These are phyloP conservation scores for Argyrosomus japonicus DNA, from an alignment of 2,113 vertebrate genomes.

Conservation along the genomic window DNA sequence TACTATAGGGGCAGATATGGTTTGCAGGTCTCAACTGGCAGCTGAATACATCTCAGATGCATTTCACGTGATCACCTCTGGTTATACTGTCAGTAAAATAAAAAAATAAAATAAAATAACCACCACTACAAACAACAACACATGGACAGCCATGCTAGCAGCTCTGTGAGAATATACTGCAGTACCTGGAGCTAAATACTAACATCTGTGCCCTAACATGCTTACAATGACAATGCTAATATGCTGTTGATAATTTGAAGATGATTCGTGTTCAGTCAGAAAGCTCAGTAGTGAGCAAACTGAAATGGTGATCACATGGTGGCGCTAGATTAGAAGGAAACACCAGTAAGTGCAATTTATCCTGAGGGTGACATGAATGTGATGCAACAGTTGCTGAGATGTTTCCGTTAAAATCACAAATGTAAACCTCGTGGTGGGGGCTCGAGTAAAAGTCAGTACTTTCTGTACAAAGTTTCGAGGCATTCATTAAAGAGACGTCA, in stretches of 20 bases:
- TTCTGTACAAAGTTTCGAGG: not conserved
- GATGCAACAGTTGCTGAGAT: not conserved
- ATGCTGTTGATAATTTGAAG: not conserved
- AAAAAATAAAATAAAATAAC: too few species aligned
- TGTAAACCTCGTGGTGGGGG: too few species aligned
- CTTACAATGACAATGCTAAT: not conserved
- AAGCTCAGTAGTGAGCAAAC: not conserved
- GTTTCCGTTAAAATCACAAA: not conserved
- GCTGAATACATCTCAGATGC: conserved; percentile 7
- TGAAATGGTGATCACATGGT: not conserved
- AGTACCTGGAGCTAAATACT: not conserved
- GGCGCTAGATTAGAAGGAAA: not conserved
- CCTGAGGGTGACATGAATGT: not conserved
- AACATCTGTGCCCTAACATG: too few species aligned
- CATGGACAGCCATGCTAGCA: not conserved
- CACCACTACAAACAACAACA: too few species aligned
- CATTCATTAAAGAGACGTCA: not conserved
- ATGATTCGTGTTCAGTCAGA: not conserved
- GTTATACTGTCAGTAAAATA: too few species aligned
- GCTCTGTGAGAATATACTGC: not conserved
- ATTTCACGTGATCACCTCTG: not conserved
- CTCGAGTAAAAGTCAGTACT: too few species aligned
- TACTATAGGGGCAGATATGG: not conserved
- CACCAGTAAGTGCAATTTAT: not conserved
- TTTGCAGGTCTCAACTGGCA: conserved; percentile 5